A percentile compares a stretch with the other conserved stretches of the same genome.
phyloP scores from a whole-genome alignment of 1,140 invertebrate genomes.

The Sinella curviseta region DNA sequence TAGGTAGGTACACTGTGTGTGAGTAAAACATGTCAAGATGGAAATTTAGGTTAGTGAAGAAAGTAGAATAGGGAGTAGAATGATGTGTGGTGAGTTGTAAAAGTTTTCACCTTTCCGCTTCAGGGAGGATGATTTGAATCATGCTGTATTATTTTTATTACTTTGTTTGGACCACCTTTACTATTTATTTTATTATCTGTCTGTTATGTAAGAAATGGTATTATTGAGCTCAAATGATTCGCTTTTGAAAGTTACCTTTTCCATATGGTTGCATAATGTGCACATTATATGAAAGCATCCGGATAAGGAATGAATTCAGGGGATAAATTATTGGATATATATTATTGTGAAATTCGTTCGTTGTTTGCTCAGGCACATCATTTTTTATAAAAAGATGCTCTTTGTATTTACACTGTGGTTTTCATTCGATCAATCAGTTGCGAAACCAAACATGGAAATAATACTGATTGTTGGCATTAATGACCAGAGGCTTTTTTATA shows the following conservation, averaged over 20 bases:
- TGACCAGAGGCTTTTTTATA: background rate
- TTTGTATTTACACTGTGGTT: background rate
- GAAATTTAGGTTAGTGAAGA: background rate
- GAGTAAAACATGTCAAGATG: background rate
- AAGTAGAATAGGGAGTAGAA: background rate
- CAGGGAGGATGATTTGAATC: slow-evolving; percentile 5
- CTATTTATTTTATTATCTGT: background rate
- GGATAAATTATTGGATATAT: background rate
- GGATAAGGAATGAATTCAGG: background rate
- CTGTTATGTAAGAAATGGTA: no score
- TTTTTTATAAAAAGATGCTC: background rate
- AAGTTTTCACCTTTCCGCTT: slow-evolving; percentile 31
- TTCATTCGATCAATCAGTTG: background rate
- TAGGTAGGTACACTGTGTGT: background rate
- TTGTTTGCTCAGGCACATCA: background rate
- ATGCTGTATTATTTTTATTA: background rate
- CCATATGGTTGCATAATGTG: background rate
- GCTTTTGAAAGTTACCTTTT: background rate
- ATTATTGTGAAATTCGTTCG: background rate
- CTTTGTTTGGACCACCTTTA: background rate
- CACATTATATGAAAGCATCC: background rate
- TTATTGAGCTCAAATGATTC: no score
- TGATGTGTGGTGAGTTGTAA: slow-evolving; percentile 12
- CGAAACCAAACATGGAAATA: background rate
- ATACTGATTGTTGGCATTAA: background rate